Percentiles rank a stretch among this genome's conserved stretches.
Conservation (phyloP, 2,113 vertebrate species). For the Cyanoliseus patagonus region DNA sequence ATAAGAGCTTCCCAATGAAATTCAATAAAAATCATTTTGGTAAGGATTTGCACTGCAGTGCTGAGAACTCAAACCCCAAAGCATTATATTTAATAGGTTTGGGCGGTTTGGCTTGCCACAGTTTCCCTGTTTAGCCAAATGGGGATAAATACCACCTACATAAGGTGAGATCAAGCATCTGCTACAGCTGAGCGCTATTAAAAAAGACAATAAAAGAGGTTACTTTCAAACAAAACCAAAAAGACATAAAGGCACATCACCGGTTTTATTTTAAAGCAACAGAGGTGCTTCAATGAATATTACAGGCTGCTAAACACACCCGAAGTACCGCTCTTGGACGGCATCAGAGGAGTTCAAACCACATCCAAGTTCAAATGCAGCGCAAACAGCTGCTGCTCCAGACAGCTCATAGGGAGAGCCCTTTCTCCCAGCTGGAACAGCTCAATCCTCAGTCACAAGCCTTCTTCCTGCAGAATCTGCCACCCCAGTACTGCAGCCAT, state of each 20-base stretch:
- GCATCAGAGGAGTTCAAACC: not conserved
- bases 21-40: not conserved
- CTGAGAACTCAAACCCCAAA: not conserved
- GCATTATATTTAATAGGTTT: not conserved
- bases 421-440: not conserved
- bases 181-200: not conserved
- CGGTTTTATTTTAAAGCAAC: not conserved
- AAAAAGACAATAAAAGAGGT: not conserved
- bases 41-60: not conserved
- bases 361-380: not conserved
- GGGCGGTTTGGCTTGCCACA: not conserved
- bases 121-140: not conserved
- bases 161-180: not conserved
- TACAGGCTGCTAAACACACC: not conserved
- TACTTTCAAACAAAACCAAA: not conserved
- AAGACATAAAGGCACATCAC: not conserved
- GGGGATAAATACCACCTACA: not conserved
- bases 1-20: not conserved
- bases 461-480: not conserved
- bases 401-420: not conserved
- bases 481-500: not conserved
- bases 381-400: not conserved
- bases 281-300: not conserved
- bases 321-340: rapidly evolving
- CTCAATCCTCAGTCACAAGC: not conserved